These are phyloP conservation scores for Entomobrya multifasciata DNA, from an alignment of 2,888 invertebrate species.

Conservation along the genomic window DNA sequence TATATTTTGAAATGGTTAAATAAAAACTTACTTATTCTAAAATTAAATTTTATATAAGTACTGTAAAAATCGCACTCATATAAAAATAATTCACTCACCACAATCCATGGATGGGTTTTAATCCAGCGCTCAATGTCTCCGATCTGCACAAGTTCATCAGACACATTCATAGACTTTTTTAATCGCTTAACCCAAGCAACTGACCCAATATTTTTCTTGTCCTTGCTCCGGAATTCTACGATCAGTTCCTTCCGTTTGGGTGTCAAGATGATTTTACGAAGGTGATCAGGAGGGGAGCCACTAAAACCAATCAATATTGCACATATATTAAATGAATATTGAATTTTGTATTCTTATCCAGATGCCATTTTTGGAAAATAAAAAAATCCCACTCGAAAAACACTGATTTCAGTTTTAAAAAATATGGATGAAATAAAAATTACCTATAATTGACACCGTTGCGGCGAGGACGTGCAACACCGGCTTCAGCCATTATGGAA, in stretches of 20 bases:
- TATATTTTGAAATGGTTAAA: no score
- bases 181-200: background rate
- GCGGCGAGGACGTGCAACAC: constrained; percentile 8
- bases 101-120: constrained; percentile 7
- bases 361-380: background rate
- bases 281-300: background rate
- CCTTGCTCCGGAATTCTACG: background rate
- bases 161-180: no score
- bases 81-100: constrained; percentile 23
- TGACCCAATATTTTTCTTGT: constrained; percentile 18
- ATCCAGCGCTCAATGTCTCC: constrained; percentile 26
- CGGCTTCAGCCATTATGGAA: constrained; percentile 8
- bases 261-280: background rate
- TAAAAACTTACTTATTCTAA: background rate
- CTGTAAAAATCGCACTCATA: no score
- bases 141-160: background rate
- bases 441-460: constrained; percentile 13
- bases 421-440: background rate
- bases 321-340: background rate
- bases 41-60: no score
- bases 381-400: no score
- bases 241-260: constrained; percentile 21
- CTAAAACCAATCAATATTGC: background rate
- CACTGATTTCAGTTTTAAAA: background rate
- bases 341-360: background rate